Percentiles rank a stretch among this genome's conserved stretches.
Evolutionary conservation across 2,888 invertebrate genomes (phyloP).

Genomic region (Boloria euphrosyne): DNA sequence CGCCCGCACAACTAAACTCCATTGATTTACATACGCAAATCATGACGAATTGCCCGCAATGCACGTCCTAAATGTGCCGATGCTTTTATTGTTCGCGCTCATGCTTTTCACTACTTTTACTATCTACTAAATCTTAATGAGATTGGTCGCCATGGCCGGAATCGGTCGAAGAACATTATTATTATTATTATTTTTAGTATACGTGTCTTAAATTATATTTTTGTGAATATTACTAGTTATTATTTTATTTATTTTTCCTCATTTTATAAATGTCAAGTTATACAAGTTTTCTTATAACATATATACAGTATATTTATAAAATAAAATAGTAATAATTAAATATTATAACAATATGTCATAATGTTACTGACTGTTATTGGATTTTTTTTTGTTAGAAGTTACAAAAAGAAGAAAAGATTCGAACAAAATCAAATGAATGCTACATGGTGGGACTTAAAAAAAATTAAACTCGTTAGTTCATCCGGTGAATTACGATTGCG

Average conservation of each 20-base stretch:
- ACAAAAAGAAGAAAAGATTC: slow-evolving; percentile 35
- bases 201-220: too few species aligned
- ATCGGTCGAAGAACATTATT: too few species aligned
- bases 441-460: slow-evolving; percentile 66
- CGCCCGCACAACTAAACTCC: slow-evolving; percentile 73
- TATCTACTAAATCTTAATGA: background rate
- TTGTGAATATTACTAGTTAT: too few species aligned
- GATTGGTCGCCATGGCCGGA: too few species aligned
- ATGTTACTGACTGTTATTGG: too few species aligned
- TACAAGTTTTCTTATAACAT: too few species aligned
- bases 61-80: slow-evolving; percentile 66
- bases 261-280: too few species aligned
- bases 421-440: slow-evolving; percentile 70
- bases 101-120: background rate
- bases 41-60: slow-evolving; percentile 78
- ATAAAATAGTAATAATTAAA: too few species aligned
- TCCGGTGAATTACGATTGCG: slow-evolving; percentile 78
- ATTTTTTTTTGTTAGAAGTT: background rate
- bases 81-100: slow-evolving; percentile 47
- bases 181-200: too few species aligned
- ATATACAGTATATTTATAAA: too few species aligned
- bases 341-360: too few species aligned
- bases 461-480: slow-evolving; percentile 78
- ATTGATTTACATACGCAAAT: slow-evolving; percentile 81
- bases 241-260: too few species aligned